These are phyloP conservation scores for Chelon labrosus DNA, from an alignment of 2,797 vertebrate species.

Conservation along the genomic window DNA sequence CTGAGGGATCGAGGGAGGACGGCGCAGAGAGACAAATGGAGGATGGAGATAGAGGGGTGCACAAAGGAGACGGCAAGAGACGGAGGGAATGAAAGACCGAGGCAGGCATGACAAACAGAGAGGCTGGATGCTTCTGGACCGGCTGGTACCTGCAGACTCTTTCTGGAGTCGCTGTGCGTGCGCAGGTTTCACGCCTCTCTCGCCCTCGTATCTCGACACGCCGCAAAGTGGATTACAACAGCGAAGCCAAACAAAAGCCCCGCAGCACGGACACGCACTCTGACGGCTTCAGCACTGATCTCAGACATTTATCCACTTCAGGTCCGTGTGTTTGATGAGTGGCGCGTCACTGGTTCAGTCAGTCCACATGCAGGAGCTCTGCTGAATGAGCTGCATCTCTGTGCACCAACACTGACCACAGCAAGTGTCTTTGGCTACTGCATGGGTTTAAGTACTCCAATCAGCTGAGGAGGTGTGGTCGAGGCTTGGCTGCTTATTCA, in stretches of 20 bases:
- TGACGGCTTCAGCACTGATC: slow-evolving; percentile 35
- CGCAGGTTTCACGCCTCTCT: slow-evolving; percentile 26
- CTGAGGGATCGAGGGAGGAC: slow-evolving; percentile 3
- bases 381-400: no score
- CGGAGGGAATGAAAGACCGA: not conserved
- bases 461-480: no score
- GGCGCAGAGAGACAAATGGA: slow-evolving; percentile 14
- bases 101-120: slow-evolving; percentile 10
- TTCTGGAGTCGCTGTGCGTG: slow-evolving; percentile 8
- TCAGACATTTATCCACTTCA: slow-evolving; percentile 9
- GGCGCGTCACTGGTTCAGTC: not conserved
- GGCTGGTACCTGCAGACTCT: slow-evolving; percentile 21
- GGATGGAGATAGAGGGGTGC: slow-evolving; percentile 28
- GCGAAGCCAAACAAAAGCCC: slow-evolving; percentile 69
- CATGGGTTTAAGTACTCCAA: no score
- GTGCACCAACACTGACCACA: no score
- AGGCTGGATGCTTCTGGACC: slow-evolving; percentile 4
- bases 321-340: not conserved
- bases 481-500: no score
- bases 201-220: slow-evolving; percentile 51
- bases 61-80: not conserved
- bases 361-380: not conserved
- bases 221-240: slow-evolving; percentile 64
- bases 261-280: slow-evolving; percentile 18
- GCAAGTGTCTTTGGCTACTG: no score